phyloP scores from a whole-genome alignment of 2,888 invertebrate species.

The Zaprionus obscuricornis region DNA sequence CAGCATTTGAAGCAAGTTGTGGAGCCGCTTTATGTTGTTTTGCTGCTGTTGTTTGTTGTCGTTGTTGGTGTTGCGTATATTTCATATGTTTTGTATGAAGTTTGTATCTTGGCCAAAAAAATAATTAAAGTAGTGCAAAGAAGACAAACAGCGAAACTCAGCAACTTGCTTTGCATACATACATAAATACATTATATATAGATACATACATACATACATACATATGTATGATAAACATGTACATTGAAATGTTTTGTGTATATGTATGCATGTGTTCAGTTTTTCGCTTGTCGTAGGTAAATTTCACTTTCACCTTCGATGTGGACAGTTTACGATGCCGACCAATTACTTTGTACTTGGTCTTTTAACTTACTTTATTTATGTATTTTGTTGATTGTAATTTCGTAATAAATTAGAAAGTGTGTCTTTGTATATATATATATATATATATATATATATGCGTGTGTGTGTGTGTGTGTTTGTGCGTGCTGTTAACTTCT shows the following conservation, averaged over 20 bases:
- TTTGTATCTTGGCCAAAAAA: conserved; percentile 31
- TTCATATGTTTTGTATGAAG: conserved; percentile 9
- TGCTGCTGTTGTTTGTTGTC: conserved; percentile 10
- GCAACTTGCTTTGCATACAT: conserved; percentile 37
- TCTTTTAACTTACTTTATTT: too few species aligned
- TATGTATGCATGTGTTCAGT: conserved; percentile 16
- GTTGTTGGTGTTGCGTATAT: conserved; percentile 4
- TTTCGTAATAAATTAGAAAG: conserved; percentile 69
- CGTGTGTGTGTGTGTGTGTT: not conserved
- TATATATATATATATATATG: not conserved
- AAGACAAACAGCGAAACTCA: conserved; percentile 35
- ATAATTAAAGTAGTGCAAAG: conserved; percentile 37
- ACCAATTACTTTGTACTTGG: conserved; percentile 56
- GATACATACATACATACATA: conserved; percentile 1
- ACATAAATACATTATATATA: not conserved
- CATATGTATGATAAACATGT: too few species aligned
- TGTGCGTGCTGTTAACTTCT: conserved; percentile 5
- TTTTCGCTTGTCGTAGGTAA: conserved; percentile 39
- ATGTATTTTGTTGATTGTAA: conserved; percentile 19
- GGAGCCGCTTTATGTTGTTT: conserved; percentile 23
- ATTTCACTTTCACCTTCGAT: conserved; percentile 73
- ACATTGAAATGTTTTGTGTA: too few species aligned
- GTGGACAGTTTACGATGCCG: conserved; percentile 45
- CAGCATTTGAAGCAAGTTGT: conserved; percentile 59
- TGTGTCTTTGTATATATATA: conserved; percentile 1